Conservation (phyloP, 2,888 invertebrate genomes). For the Elysia crispata region DNA sequence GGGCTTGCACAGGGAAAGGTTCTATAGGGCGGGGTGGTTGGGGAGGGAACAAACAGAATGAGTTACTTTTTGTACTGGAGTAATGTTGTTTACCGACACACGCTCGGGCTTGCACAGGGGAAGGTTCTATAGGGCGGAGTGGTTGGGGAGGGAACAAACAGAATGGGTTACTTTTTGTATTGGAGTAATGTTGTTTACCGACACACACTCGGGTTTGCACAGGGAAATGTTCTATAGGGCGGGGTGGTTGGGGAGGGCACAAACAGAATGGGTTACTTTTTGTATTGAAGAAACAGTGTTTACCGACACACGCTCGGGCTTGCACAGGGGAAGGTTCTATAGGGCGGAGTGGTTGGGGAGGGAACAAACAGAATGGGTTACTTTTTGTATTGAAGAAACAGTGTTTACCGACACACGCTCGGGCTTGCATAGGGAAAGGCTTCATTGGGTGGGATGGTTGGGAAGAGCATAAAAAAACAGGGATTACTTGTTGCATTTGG, state of each 20-base stretch:
- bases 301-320: conserved; percentile 82
- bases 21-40: conserved; percentile 79
- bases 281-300: no score
- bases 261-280: no score
- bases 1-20: conserved; percentile 1
- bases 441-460: no score
- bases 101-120: background rate
- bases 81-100: conserved; percentile 91
- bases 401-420: no score
- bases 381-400: no score
- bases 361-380: no score
- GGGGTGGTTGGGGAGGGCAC: conserved; percentile 83
- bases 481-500: no score
- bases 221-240: background rate
- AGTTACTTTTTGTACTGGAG: no score
- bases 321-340: conserved; percentile 9
- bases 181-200: conserved; percentile 92
- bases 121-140: background rate
- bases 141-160: conserved; percentile 85
- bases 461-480: no score
- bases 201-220: conserved; percentile 78
- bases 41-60: no score
- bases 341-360: conserved; percentile 82
- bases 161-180: no score
- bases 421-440: no score